Evolutionary conservation across 2,113 vertebrate species (phyloP).

Genomic region (Daubentonia madagascariensis): DNA sequence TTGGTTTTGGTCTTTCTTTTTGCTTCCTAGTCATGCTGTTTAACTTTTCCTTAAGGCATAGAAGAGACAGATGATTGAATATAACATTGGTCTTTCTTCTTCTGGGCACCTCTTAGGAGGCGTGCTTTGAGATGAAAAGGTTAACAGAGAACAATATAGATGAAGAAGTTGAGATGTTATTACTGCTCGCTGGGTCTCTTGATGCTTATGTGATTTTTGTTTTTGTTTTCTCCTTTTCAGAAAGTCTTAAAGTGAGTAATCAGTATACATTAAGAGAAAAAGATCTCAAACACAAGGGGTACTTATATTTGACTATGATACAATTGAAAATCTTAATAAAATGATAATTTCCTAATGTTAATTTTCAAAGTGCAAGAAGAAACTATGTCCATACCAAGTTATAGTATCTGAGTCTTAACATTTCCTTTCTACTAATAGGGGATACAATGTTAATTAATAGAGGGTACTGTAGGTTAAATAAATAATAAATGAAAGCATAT

Average conservation of each 20-base stretch:
- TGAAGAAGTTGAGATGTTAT: background rate
- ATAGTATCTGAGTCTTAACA: background rate
- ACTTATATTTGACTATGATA: background rate
- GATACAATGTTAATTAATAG: background rate
- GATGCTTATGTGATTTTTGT: background rate
- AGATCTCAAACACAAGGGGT: background rate
- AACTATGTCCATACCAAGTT: background rate
- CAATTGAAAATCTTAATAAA: slow-evolving; percentile 34
- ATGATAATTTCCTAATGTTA: background rate
- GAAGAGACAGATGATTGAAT: background rate
- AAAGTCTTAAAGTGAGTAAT: background rate
- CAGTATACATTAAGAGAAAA: background rate
- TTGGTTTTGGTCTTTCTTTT: background rate
- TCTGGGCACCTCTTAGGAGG: background rate
- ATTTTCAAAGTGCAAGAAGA: background rate
- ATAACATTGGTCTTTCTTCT: background rate
- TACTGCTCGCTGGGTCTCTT: background rate
- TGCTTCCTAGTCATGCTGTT: background rate
- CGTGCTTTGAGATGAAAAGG: background rate
- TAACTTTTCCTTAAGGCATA: background rate
- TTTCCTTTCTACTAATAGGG: background rate
- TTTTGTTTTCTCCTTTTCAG: background rate
- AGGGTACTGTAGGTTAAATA: background rate
- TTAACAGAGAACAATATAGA: background rate
- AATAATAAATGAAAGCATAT: background rate